These are phyloP conservation scores for Anoplophora glabripennis DNA, from an alignment of 1,140 invertebrate genomes.

Conservation along the genomic window DNA sequence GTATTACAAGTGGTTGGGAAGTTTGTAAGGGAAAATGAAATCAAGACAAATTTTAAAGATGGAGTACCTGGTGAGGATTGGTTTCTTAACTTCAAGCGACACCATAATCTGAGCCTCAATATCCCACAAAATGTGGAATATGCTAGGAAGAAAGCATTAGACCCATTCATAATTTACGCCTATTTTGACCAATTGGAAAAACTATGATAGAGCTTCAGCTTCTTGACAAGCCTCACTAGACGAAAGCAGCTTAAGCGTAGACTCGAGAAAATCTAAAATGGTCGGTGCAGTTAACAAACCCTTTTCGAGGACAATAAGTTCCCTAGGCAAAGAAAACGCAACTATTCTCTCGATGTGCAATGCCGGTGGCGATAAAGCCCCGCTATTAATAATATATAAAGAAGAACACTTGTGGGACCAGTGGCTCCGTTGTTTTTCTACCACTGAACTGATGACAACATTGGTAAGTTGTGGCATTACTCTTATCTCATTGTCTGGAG, in stretches of 20 bases:
- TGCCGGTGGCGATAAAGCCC: conserved; percentile 42
- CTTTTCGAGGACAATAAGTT: conserved; percentile 36
- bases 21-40: conserved; percentile 38
- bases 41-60: conserved; percentile 44
- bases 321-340: conserved; percentile 43
- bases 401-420: conserved; percentile 30
- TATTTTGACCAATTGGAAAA: conserved; percentile 36
- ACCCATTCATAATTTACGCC: conserved; percentile 37
- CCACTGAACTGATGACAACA: too few species aligned
- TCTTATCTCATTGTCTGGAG: too few species aligned
- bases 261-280: conserved; percentile 41
- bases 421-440: too few species aligned
- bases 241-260: conserved; percentile 39
- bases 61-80: conserved; percentile 45
- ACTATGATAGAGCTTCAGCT: conserved; percentile 30
- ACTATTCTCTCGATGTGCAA: conserved; percentile 41
- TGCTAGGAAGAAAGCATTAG: conserved; percentile 3
- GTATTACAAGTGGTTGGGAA: conserved; percentile 37
- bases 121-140: conserved; percentile 4
- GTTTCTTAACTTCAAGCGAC: conserved; percentile 43
- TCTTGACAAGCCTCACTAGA: conserved; percentile 34
- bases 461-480: too few species aligned
- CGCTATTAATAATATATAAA: conserved; percentile 45
- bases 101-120: conserved; percentile 25
- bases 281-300: conserved; percentile 33